Evolutionary conservation across 2,113 vertebrate genomes (phyloP).

Genomic region (Rhombomys opimus): DNA sequence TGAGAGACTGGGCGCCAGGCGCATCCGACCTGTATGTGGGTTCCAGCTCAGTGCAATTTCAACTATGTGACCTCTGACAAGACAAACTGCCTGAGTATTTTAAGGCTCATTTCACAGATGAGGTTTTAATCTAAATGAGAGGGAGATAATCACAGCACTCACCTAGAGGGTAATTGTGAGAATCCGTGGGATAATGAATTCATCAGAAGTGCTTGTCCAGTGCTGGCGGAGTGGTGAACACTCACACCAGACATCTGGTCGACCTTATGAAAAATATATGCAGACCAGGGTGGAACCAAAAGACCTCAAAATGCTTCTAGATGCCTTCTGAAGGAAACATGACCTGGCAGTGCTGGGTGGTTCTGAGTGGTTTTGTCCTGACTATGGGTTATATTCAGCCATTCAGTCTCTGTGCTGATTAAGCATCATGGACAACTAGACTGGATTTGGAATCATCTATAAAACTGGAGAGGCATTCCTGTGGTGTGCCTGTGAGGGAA

Average conservation of each 20-base stretch:
- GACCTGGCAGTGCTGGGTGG: neutral
- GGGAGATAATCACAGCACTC: neutral
- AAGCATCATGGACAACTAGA: neutral
- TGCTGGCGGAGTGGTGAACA: neutral
- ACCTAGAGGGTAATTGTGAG: slow-evolving; percentile 12
- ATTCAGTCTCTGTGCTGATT: neutral
- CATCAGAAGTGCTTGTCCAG: neutral
- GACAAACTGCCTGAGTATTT: neutral
- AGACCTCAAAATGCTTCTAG: neutral
- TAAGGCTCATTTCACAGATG: slow-evolving; percentile 21
- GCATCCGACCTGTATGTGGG: neutral
- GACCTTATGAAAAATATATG: neutral
- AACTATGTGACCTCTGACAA: neutral
- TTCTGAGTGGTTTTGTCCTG: neutral
- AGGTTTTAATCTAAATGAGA: slow-evolving; percentile 51
- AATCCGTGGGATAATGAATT: neutral
- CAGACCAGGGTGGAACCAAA: neutral
- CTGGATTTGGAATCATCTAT: neutral
- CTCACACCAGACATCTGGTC: neutral
- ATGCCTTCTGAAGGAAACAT: neutral
- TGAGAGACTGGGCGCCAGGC: neutral
- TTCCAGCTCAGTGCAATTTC: neutral
- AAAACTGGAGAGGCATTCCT: neutral
- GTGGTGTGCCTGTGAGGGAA: neutral
- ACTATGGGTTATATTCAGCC: neutral